Percentiles rank a stretch among this genome's conserved stretches.
These are phyloP conservation scores for Cryptocheilus praepositus DNA, from an alignment of 2,888 invertebrate genomes.

Conservation along the genomic window DNA sequence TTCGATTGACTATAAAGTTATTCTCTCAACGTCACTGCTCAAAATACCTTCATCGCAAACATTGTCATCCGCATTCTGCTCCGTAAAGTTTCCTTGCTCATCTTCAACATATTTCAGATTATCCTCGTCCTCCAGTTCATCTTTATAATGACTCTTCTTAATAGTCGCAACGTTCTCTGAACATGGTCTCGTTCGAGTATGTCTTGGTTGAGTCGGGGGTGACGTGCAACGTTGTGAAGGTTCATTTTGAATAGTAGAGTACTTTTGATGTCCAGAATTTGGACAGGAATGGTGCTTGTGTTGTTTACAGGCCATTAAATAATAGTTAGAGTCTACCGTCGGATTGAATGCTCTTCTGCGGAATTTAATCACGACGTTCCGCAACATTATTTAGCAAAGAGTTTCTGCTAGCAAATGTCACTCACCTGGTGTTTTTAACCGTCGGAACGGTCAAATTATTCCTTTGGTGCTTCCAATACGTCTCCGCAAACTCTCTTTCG, in stretches of 20 bases:
- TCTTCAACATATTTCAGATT: conserved; percentile 44
- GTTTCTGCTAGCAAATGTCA: background rate
- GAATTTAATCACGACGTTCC: background rate
- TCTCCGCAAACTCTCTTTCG: conserved; percentile 38
- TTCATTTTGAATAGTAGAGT: conserved; percentile 19
- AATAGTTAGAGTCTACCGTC: conserved; percentile 49
- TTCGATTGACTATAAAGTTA: too few relatives aligned
- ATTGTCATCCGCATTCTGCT: conserved; percentile 41
- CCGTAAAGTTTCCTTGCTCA: conserved; percentile 36
- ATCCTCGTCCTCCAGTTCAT: conserved; percentile 42
- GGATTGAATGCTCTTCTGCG: conserved; percentile 41
- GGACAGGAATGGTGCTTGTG: conserved; percentile 40
- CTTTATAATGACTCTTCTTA: conserved; percentile 47
- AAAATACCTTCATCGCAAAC: conserved; percentile 37
- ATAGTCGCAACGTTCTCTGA: conserved; percentile 34
- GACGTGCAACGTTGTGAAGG: conserved; percentile 20
- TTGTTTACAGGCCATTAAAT: conserved; percentile 42
- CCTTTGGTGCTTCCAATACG: conserved; percentile 49
- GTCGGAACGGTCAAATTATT: conserved; percentile 29
- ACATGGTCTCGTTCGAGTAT: conserved; percentile 32
- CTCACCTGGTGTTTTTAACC: conserved; percentile 46
- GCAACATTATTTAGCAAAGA: background rate
- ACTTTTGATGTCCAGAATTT: conserved; percentile 41
- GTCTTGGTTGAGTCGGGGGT: conserved; percentile 15
- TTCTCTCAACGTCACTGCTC: too few relatives aligned